Evolutionary conservation across 1,140 invertebrate genomes (phyloP).

Genomic region (Trypoxylus dichotomus): DNA sequence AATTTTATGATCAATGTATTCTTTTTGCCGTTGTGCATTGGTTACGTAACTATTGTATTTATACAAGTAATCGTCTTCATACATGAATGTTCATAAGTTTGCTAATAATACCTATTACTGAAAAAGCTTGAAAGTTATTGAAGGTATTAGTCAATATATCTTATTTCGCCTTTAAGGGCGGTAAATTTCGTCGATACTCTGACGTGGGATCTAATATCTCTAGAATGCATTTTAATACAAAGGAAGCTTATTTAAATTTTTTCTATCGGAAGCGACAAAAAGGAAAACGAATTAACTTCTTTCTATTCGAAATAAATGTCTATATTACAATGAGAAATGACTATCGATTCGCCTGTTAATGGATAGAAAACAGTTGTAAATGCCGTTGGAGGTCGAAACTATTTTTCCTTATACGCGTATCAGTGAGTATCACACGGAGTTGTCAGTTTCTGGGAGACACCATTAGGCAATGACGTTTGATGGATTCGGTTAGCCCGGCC

Average conservation of each 20-base stretch:
- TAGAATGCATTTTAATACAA: not conserved
- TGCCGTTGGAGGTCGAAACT: conserved; percentile 30
- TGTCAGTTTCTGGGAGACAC: conserved; percentile 40
- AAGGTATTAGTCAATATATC: no score
- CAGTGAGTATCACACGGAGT: conserved; percentile 37
- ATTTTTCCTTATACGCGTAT: conserved; percentile 32
- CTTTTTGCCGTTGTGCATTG: no score
- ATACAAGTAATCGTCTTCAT: no score
- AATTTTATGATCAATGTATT: no score
- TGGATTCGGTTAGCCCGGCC: conserved; percentile 42
- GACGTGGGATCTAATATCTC: not conserved
- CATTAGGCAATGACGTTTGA: conserved; percentile 47
- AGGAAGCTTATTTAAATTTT: conserved; percentile 4
- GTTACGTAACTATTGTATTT: no score
- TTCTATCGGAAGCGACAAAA: not conserved
- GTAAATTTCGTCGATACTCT: no score
- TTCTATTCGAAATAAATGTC: conserved; percentile 22
- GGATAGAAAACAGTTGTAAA: conserved; percentile 29
- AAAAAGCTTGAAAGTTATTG: no score
- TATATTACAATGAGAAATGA: conserved; percentile 24
- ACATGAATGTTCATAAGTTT: no score
- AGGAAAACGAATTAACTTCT: not conserved
- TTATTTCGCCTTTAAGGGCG: no score
- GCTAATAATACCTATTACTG: no score
- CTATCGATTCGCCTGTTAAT: conserved; percentile 21